Base-by-base conservation (phyloP, 2,113 vertebrate species). In the Helogale parvula region DNA sequence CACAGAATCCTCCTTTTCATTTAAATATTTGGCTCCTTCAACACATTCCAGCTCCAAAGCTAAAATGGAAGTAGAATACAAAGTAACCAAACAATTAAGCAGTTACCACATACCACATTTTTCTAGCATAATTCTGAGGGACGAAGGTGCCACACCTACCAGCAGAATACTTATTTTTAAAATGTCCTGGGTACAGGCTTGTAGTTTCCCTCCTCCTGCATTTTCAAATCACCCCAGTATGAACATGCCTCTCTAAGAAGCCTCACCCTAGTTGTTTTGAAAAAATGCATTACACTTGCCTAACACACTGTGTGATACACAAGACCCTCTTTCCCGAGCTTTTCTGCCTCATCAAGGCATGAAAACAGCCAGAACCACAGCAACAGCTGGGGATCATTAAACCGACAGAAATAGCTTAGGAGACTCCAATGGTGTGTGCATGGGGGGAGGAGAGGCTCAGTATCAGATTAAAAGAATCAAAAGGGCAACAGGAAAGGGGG, bases 351-450 rank as follows among this genome's bases (percentile, higher is more conserved):
- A 96, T 96, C 97, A 77, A 89, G 96, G 96, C 94, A 97, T 95
- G 97, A 98, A 98, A 98, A 98, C 97, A 98, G 96, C 95, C 60
- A 98, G 96, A 98, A 98, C 98, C 98, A 98, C 97, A 98, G 98
- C 96, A 98, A 98, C 99, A 99, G 99, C 98, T 99, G 99, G 98
- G 98, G 98, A 98, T 98, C 98, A 98, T 98, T 98, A 98, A 97
- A 96, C 97, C 21, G 98, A 99, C 98, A 98, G 98, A 98, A 99
- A 98, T 98, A 99, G 98, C 98, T 98, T 97, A 97, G 98, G 98
- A 98, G 98, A 98, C 98, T 98, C 97, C 96, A 96, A 81, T 31
- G 80, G 71, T 88, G 96, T 89, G 63, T 91, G 91, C 52, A 83
- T 88, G 57, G 88, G 90, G 97, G 88, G 45, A 87, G 97, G 97